These are phyloP conservation scores for Pollimyrus isidori DNA, from an alignment of 2,113 vertebrate species.

Conservation along the genomic window DNA sequence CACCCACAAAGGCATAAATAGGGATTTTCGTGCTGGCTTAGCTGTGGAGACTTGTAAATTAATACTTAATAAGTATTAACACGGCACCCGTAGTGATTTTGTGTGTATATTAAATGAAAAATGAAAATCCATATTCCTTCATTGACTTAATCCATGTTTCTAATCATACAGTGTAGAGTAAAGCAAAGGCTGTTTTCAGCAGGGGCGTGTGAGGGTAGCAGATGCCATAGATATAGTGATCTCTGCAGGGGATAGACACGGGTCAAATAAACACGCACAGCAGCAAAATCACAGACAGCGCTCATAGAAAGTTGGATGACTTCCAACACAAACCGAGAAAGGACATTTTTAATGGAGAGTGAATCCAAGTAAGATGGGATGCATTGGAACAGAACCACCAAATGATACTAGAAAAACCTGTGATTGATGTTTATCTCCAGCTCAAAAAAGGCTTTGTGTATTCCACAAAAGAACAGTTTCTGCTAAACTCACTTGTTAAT, in stretches of 20 bases:
- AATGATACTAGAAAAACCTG: neutral
- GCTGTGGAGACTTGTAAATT: slow-evolving; percentile 54
- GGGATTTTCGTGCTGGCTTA: slow-evolving; percentile 53
- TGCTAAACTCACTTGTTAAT: neutral
- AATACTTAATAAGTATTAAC: slow-evolving; percentile 46
- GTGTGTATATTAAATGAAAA: slow-evolving; percentile 29
- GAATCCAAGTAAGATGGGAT: neutral
- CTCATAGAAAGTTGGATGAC: neutral
- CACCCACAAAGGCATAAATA: slow-evolving; percentile 41
- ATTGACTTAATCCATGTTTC: slow-evolving; percentile 37
- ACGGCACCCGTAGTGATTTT: slow-evolving; percentile 30
- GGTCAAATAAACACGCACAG: slow-evolving; percentile 1
- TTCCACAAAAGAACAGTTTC: neutral
- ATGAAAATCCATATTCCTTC: slow-evolving; percentile 41
- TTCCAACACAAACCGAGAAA: neutral
- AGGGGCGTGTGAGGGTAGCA: neutral
- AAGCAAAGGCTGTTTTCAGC: neutral
- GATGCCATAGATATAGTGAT: neutral
- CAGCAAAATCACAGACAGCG: neutral
- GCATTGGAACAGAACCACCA: neutral
- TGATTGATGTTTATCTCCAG: neutral
- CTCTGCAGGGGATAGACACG: neutral
- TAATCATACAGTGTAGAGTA: slow-evolving; percentile 22
- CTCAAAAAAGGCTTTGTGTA: neutral
- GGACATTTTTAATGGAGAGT: neutral